A percentile compares a stretch with the other conserved stretches of the same genome.
phyloP scores from a whole-genome alignment of 2,888 invertebrate genomes.

The Tridacna gigas region DNA sequence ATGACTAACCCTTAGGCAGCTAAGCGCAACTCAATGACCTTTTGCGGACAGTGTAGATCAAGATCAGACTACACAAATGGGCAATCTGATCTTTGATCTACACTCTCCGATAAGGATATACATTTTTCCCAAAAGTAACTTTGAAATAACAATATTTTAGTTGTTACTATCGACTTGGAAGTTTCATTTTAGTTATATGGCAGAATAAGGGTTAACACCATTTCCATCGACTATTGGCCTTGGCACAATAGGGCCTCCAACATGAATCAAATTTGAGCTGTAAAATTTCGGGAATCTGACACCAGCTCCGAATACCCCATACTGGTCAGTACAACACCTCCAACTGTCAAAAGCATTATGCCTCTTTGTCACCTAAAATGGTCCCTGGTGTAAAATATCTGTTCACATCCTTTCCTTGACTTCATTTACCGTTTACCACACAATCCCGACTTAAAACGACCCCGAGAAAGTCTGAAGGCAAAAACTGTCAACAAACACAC shows the following conservation, averaged over 20 bases:
- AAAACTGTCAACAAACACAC: no score
- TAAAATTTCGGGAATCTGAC: slow-evolving; percentile 46
- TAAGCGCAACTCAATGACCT: no score
- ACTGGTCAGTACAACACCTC: slow-evolving; percentile 36
- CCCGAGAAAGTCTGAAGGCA: not conserved
- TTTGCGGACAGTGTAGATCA: no score
- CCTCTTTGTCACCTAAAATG: slow-evolving; percentile 32
- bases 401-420: not conserved
- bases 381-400: slow-evolving; percentile 4
- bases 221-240: slow-evolving; percentile 43
- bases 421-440: not conserved
- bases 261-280: slow-evolving; percentile 52
- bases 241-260: slow-evolving; percentile 30
- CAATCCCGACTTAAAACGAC: not conserved
- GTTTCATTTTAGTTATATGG: no score
- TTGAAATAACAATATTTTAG: no score
- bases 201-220: slow-evolving; percentile 29
- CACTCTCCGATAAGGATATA: no score
- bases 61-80: no score
- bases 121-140: no score
- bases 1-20: slow-evolving; percentile 57
- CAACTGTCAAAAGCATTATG: slow-evolving; percentile 31
- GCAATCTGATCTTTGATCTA: no score
- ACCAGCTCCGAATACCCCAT: slow-evolving; percentile 34
- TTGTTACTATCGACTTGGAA: no score